These are phyloP conservation scores for Cremastobaeus sp. DNA, from an alignment of 2,888 invertebrate species.

Conservation along the genomic window DNA sequence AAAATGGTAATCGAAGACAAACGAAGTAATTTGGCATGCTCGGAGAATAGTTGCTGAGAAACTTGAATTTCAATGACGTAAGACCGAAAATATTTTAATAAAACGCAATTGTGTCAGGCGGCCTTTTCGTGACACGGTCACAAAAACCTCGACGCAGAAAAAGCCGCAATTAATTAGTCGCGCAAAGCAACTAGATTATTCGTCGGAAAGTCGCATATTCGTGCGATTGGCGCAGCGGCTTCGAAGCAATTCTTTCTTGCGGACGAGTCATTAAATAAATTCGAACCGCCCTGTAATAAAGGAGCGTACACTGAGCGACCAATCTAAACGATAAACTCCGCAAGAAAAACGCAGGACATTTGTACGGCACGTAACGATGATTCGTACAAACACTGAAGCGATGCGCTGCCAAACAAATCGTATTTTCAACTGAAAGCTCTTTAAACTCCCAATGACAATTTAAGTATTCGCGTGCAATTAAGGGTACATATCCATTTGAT, in stretches of 20 bases:
- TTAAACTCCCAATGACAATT: conserved; percentile 44
- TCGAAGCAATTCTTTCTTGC: conserved; percentile 28
- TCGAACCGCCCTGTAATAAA: conserved; percentile 37
- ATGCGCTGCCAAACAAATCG: conserved; percentile 29
- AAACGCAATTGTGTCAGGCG: background rate
- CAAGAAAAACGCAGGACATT: conserved; percentile 37
- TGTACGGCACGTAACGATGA: conserved; percentile 38
- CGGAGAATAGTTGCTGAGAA: too few relatives aligned
- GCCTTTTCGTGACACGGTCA: background rate
- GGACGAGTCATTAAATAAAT: conserved; percentile 52
- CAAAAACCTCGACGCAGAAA: background rate
- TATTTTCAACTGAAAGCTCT: conserved; percentile 40
- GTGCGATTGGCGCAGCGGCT: conserved; percentile 20
- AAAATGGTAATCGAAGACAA: background rate
- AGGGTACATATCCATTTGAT: conserved; percentile 29
- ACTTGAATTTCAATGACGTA: too few relatives aligned
- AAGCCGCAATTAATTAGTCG: conserved; percentile 17
- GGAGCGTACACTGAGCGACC: conserved; percentile 36
- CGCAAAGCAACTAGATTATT: conserved; percentile 2
- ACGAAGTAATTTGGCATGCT: too few relatives aligned
- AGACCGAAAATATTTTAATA: conserved; percentile 7
- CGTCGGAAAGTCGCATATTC: conserved; percentile 5
- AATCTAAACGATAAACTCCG: conserved; percentile 51
- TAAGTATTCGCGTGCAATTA: conserved; percentile 51
- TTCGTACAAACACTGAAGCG: conserved; percentile 22